Evolutionary conservation across 92 coral and sea anemone genomes (phyloP).

Genomic region (Metridium senile): DNA sequence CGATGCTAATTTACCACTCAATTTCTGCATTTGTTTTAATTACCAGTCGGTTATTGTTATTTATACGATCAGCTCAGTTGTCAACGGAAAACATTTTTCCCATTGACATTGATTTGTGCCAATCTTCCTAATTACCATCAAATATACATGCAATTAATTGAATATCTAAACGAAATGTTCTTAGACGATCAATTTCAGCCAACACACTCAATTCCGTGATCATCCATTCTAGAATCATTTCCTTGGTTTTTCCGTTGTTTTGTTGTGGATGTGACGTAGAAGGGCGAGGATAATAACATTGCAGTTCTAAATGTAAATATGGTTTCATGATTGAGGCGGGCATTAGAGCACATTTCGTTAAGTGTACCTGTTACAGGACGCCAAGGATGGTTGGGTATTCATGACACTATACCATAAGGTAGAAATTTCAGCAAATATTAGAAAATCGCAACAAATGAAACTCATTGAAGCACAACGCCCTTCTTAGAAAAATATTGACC

Average conservation of each 20-base stretch:
- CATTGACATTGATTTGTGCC: neutral
- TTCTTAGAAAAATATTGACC: neutral
- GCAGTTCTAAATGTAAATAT: neutral
- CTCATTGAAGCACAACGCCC: constrained; percentile 14
- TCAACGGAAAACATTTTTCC: neutral
- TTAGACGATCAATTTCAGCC: neutral
- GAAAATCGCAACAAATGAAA: neutral
- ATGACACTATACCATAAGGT: neutral
- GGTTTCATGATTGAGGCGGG: neutral
- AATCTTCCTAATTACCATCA: neutral
- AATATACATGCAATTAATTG: neutral
- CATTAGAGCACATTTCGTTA: neutral
- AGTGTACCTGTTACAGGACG: neutral
- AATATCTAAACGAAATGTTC: neutral
- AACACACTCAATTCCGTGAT: neutral
- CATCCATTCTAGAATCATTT: neutral
- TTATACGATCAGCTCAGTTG: neutral
- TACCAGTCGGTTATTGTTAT: neutral
- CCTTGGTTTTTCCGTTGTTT: constrained; percentile 1
- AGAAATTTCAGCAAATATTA: neutral
- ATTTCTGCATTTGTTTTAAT: neutral
- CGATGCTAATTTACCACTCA: neutral
- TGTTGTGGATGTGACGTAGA: neutral
- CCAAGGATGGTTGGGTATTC: constrained; percentile 7
- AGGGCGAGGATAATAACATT: neutral